Evolutionary conservation across 2,797 vertebrate species (phyloP).

Genomic region (Megaceryle alcyon): DNA sequence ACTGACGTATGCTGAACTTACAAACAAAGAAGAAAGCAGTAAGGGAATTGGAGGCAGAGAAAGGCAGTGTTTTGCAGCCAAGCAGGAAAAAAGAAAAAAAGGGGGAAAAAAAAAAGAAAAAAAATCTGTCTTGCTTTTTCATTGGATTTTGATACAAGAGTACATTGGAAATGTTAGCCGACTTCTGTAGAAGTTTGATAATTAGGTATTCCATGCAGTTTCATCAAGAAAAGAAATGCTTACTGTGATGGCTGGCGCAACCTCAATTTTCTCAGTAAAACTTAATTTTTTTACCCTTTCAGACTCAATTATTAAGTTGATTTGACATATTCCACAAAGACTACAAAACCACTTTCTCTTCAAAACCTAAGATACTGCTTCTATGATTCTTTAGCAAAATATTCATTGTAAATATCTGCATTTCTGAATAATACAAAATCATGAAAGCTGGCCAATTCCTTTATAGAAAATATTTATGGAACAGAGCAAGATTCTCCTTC

Average conservation of each 20-base stretch:
- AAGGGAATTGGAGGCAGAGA: conserved; percentile 80
- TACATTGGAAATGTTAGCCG: conserved; percentile 55
- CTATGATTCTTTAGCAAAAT: not conserved
- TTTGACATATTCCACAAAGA: not conserved
- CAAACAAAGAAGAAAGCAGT: conserved; percentile 72
- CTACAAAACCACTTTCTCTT: not conserved
- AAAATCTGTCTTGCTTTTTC: conserved; percentile 73
- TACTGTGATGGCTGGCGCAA: conserved; percentile 83
- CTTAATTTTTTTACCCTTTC: not conserved
- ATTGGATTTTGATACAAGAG: conserved; percentile 71
- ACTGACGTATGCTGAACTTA: conserved; percentile 66
- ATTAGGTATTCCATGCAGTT: conserved; percentile 82
- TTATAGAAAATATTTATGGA: not conserved
- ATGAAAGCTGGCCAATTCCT: not conserved
- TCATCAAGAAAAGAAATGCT: conserved; percentile 78
- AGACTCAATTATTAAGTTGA: not conserved
- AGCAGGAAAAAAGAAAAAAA: conserved; percentile 66
- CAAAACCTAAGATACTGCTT: not conserved
- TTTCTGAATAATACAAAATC: not conserved
- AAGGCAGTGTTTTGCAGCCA: conserved; percentile 82
- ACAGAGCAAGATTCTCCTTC: not conserved
- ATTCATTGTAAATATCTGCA: not conserved
- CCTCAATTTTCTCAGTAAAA: conserved; percentile 55
- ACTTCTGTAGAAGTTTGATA: conserved; percentile 72
- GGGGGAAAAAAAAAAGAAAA: not conserved